phyloP scores from a whole-genome alignment of 2,113 vertebrate species.

The Petrocephalus microphthalmus region DNA sequence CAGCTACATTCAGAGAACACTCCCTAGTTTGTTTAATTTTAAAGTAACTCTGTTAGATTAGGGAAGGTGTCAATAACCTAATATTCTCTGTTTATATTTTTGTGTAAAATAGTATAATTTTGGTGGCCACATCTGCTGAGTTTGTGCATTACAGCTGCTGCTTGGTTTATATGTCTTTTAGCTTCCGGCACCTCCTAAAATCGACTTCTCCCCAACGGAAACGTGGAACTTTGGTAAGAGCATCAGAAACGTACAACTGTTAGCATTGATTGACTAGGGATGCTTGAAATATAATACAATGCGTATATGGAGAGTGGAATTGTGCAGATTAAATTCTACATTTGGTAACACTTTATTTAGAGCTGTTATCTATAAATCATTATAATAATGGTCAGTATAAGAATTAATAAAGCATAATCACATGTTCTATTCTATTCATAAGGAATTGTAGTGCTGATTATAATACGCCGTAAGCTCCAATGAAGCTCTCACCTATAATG shows the following conservation, averaged over 20 bases:
- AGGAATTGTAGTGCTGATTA: too few relatives aligned
- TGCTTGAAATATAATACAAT: neutral
- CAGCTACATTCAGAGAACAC: neutral
- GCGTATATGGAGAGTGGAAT: neutral
- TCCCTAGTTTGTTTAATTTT: neutral
- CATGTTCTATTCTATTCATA: too few relatives aligned
- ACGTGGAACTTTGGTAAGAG: conserved; percentile 84
- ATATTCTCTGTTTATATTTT: neutral
- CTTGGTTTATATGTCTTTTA: conserved; percentile 42
- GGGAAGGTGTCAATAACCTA: neutral
- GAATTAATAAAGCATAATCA: too few relatives aligned
- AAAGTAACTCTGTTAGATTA: neutral
- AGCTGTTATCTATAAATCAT: too few relatives aligned
- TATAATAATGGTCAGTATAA: too few relatives aligned
- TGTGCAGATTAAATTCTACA: neutral
- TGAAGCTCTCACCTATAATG: too few relatives aligned
- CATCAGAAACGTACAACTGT: neutral
- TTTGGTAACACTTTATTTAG: too few relatives aligned
- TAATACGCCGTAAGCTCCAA: too few relatives aligned
- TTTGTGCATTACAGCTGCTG: neutral
- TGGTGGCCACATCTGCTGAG: neutral
- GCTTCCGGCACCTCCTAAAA: conserved; percentile 72
- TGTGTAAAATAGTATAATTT: neutral
- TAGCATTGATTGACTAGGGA: neutral
- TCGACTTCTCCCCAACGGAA: conserved; percentile 70